phyloP scores from a whole-genome alignment of 2,797 vertebrate genomes.

The Myoxocephalus aenaeus region DNA sequence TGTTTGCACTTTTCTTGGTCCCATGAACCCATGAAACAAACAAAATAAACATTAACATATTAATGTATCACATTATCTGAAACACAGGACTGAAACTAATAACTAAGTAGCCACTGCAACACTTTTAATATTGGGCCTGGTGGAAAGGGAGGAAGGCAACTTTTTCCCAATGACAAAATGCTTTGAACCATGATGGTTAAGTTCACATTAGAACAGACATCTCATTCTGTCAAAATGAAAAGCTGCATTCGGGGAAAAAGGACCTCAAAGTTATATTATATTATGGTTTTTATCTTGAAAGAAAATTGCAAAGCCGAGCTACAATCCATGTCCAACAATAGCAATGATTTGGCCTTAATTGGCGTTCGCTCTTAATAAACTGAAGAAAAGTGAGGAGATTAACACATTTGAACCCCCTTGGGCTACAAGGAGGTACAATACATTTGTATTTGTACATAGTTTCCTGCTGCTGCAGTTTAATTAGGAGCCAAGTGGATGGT shows the following conservation, averaged over 20 bases:
- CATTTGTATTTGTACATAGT: conserved; percentile 30
- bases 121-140: not conserved
- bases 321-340: not conserved
- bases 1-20: not conserved
- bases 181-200: not conserved
- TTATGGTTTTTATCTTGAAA: not conserved
- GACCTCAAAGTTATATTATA: not conserved
- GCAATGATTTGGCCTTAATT: conserved; percentile 31
- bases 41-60: not conserved
- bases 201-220: not conserved
- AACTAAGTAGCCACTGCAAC: not conserved
- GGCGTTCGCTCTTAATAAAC: conserved; percentile 21
- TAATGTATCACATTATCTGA: not conserved
- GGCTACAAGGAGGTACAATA: conserved; percentile 9
- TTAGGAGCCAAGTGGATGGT: conserved; percentile 40
- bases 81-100: not conserved
- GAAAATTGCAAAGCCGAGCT: not conserved
- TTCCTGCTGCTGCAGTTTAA: conserved; percentile 34
- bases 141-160: not conserved
- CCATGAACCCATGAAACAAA: not conserved
- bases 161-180: not conserved
- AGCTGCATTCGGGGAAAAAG: not conserved
- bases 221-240: not conserved
- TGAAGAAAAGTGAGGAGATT: conserved; percentile 5
- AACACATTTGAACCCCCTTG: conserved; percentile 28